Base-by-base conservation (phyloP, 2,113 vertebrate species). In the Ctenodactylus gundi region DNA sequence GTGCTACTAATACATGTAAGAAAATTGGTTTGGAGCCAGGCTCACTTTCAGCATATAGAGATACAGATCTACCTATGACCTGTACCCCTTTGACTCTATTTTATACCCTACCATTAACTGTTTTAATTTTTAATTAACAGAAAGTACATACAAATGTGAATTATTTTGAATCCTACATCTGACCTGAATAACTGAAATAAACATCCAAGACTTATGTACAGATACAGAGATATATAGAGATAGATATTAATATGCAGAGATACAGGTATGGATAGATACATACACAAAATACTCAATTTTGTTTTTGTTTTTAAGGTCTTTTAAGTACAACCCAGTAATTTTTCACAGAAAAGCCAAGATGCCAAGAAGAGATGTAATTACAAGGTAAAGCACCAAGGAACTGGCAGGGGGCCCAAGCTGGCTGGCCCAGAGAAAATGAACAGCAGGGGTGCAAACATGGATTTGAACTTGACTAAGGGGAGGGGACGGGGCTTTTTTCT, bases 321-420 rank as follows among this genome's bases (percentile, higher is more conserved):
- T 13, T 84, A 57, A 65, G 65, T 87, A 39, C 21, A 34, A 91
- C 25, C 83, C 34, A 51, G 60, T 73, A 34, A 76, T 46, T 91
- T 91, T 83, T 95, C 68, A 80, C 34, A 29, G 46, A 72, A 93
- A 83, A 62, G 29, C 21, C 78, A n/a, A 53, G n/a, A 60, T 78
- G 64, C 85, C 81, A 84, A 80, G 39, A 89, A 95, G 75, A 94
- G 53, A 25, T 83, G 25, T 76, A 81, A 90, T 81, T 55, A 91
- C 78, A 25, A 88, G 77, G n/a, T 72, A 78, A 83, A 81, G 89
- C 81, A 88, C 80, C 72, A 46, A 62, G 81, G 46, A 51, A 18
- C 29, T 81, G 64, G 46, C 64, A 62, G 44, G 77, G 39, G 65
- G 46, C 17, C 15, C 0, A 4, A 36, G 44, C 13, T 67, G 15